These are phyloP conservation scores for Ataeniobius toweri DNA, from an alignment of 2,797 vertebrate genomes.

Conservation along the genomic window DNA sequence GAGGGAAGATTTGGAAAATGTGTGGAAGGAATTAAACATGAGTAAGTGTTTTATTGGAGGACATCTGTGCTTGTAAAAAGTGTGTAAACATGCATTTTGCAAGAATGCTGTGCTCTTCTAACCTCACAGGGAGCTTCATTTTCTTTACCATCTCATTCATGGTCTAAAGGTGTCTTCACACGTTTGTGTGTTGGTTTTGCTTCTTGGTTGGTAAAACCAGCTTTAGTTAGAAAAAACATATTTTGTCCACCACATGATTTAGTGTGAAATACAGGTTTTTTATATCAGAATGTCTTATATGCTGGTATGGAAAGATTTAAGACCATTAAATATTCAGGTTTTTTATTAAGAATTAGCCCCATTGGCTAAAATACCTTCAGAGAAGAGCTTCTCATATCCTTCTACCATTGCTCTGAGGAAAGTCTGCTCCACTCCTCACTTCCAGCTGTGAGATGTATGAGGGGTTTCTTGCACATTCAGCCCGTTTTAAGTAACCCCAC, in stretches of 20 bases:
- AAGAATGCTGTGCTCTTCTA: constrained; percentile 14
- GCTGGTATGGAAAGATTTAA: too few relatives aligned
- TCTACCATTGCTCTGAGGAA: neutral
- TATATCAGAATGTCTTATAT: too few relatives aligned
- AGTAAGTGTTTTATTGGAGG: constrained; percentile 48
- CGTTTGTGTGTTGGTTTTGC: neutral
- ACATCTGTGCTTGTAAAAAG: constrained; percentile 26
- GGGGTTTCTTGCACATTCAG: neutral
- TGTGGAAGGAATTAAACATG: constrained; percentile 38
- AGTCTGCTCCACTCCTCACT: neutral
- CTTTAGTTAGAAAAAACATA: too few relatives aligned
- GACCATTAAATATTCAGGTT: neutral
- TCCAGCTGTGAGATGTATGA: neutral
- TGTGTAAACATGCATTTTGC: constrained; percentile 24
- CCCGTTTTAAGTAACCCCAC: too few relatives aligned
- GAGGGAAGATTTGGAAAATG: constrained; percentile 37
- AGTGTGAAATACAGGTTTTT: too few relatives aligned
- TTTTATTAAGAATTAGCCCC: neutral
- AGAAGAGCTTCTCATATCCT: neutral
- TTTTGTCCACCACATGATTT: too few relatives aligned
- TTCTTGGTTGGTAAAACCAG: too few relatives aligned
- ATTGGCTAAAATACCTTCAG: neutral
- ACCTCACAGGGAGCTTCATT: constrained; percentile 21
- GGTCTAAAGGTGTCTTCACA: constrained; percentile 20
- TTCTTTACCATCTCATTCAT: constrained; percentile 35